Percentiles rank a stretch among this genome's conserved stretches.
These are phyloP conservation scores for Mungos mungo DNA, from an alignment of 2,113 vertebrate species.

Conservation along the genomic window DNA sequence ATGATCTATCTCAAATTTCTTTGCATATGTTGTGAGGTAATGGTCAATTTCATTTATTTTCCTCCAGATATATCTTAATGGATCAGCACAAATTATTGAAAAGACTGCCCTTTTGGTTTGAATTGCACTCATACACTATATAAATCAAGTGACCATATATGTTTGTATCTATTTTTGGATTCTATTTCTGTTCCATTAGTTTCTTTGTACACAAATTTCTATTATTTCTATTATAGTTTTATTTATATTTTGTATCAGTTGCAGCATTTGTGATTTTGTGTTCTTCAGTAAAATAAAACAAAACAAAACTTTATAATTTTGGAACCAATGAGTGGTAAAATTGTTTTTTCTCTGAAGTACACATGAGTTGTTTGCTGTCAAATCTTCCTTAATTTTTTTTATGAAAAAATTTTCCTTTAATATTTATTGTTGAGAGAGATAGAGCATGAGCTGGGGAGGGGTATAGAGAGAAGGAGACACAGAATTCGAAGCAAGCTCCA, in stretches of 20 bases:
- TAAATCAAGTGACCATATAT: not conserved
- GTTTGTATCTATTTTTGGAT: not conserved
- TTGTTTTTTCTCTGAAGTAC: not conserved
- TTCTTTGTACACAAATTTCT: not conserved
- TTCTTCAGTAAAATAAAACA: not conserved
- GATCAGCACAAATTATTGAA: not conserved
- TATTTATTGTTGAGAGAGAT: too few species aligned
- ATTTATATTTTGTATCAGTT: not conserved
- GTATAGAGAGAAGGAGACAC: too few species aligned
- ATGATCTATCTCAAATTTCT: not conserved
- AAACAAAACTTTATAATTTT: not conserved
- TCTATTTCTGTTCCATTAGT: not conserved
- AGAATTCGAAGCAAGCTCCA: too few species aligned
- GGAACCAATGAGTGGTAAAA: not conserved
- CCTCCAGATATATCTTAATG: not conserved
- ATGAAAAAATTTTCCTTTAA: too few species aligned
- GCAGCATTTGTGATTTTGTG: not conserved
- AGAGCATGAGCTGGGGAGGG: too few species aligned
- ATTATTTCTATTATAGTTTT: not conserved
- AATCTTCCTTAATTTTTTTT: not conserved
- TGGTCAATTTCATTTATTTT: not conserved
- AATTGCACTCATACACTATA: not conserved
- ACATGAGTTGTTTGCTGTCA: not conserved
- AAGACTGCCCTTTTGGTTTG: not conserved
- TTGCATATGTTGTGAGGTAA: not conserved